Base-by-base conservation (phyloP, 2,113 vertebrate genomes). In the Eleginops maclovinus region DNA sequence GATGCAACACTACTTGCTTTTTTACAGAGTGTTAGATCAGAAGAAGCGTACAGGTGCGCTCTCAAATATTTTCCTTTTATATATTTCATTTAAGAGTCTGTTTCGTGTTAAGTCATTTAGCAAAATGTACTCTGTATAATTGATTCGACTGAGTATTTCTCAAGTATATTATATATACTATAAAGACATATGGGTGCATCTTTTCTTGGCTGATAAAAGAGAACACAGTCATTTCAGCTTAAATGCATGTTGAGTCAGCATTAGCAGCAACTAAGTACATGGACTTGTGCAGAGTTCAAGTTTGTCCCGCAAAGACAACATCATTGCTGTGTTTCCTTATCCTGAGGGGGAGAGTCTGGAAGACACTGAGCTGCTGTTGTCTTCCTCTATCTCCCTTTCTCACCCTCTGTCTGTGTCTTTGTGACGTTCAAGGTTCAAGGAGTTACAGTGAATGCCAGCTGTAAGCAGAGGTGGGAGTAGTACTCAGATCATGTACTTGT, bases 341-440 rank as follows among this genome's bases (percentile, higher is more conserved):
- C 72, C 51, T 44, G 53, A 51, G 59, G 69, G n/a, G 66, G 43
- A 41, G 51, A 24, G 26, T 49, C 69, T 55, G 56, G 17, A 19
- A 60, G 50, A 66, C 15, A 76, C 41, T 63, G 41, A 49, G n/a
- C 49, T 67, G 14, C 58, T 68, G 64, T 79, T 17, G 28, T 82
- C 59, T 77, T 44, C 31, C 3, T 53, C 36, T 73, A 1, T 64
- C 51, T 60, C 17, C 55, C 26, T 50, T 62, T 74, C 61, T 72
- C 41, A 28, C 11, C 59, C 1, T 6, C 40, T 72, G 28, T 14
- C 24, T 64, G 22, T 68, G 53, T 77, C 44, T 31, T 24, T 77
- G 43, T 47, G 69, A 13, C 61, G 59, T 75, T 86, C 79, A 83
- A 87, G 77, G 72, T 76, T 46, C 62, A n/a, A n/a, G n/a, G n/a